Evolutionary conservation across 2,113 vertebrate species (phyloP), one percentile per base, ranked within the genome.

Genomic region (Barnardius zonarius): DNA sequence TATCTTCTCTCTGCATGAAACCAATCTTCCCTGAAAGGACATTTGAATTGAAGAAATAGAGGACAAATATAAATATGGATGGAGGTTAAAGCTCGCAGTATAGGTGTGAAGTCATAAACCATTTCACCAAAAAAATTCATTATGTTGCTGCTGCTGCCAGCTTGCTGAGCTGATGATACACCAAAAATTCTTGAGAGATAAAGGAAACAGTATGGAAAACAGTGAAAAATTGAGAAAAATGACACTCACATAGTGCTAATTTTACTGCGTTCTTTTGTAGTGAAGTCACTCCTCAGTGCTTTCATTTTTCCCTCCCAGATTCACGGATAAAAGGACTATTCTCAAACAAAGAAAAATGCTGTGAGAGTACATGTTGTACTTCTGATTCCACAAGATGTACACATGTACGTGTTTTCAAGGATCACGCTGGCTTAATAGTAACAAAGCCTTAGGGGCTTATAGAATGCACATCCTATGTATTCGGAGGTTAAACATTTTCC

Each of bases 41-140:
- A 97, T 98, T 94, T 97, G 98, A 98, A 97, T 96, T 96, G 95
- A 96, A 97, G 96, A 98, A 98, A 98, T 98, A 97, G 97, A 98
- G 97, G 97, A 97, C 97, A 98, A 96, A 97, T 97, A 97, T 97
- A 98, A 98, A 98, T 97, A 97, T 30, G 90, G 97, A 96, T 95
- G 93, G 97, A 97, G 97, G 97, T 97, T 98, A 98, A 98, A 98
- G 96, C 85, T 94, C 93, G 96, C 95, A 61, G 93, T 94, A 39
- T 94, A 97, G 97, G 96, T 97, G 95, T 95, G 96, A 97, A 98
- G 88, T 96, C 94, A 95, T 96, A 98, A 97, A 97, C 96, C 96
- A 97, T 91, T 94, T 97, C 96, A 97, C 91, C 84, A 41, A 96
- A 93, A 96, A 86, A 97, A 96, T 93, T 93, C 94, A 97, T 96